Base-by-base conservation (phyloP, 2,888 invertebrate species). In the Deladenus siricidicola region DNA sequence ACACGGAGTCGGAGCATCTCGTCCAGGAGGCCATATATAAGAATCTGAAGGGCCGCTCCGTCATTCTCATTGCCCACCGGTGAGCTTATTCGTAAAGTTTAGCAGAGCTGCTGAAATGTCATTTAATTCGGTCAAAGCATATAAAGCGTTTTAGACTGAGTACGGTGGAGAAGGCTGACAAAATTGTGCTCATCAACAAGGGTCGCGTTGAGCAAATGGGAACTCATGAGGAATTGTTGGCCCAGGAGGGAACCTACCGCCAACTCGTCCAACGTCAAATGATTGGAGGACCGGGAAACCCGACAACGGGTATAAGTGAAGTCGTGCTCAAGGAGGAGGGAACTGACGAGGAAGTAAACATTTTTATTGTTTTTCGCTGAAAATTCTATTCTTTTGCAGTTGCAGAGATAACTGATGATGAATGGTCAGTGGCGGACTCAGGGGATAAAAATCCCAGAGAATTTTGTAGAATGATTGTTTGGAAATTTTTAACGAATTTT, bases 11-110 rank as follows among this genome's bases (percentile, higher is more conserved):
- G 43, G 75, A 75, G 55, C 71, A 73, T 55, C 60, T 76, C 26
- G 75, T 75, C 1, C 71, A 70, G 54, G 78, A 81, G 63, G 81
- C 81, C 10, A 73, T 81, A 43, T 79, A 80, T 67, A 71, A 76
- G 64, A 76, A 76, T 71, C 65, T 80, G 34, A 71, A 69, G 48
- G 59, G 62, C 17, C 72, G 81, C 52, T 81, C 81, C 2, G 81
- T 81, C 47, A 78, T 82, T 51, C 76, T 83, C 42, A 82, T 83
- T 28, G 82, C 82, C 1, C 82, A 82, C 66, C 72, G 82, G 17
- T 34, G 6, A 14, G 39, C 14, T 6, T 34, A 34, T 10, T n/a
- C n/a, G n/a, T n/a, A n/a, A n/a, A n/a, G n/a, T n/a, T n/a, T n/a
- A n/a, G n/a, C n/a, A n/a, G n/a, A n/a, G n/a, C n/a, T n/a, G n/a